A percentile compares a stretch with the other conserved stretches of the same genome.
Evolutionary conservation across 2,113 vertebrate genomes (phyloP).

Genomic region (Protobothrops flavoviridis): DNA sequence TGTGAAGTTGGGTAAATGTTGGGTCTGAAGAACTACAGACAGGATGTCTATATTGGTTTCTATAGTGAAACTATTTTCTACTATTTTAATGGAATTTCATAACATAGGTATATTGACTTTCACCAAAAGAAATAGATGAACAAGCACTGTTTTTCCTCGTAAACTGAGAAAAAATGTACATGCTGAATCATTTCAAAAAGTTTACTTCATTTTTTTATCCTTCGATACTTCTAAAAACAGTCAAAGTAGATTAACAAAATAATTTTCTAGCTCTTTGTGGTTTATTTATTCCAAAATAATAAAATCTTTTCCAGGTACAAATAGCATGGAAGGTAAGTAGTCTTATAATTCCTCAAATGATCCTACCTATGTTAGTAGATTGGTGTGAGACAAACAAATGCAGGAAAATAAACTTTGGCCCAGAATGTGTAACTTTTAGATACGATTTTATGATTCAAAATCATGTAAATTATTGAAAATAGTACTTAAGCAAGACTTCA

Average conservation of each 20-base stretch:
- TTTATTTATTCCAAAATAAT: neutral
- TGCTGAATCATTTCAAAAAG: neutral
- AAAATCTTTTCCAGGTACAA: neutral
- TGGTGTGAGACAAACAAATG: neutral
- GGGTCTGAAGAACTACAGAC: neutral
- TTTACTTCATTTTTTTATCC: neutral
- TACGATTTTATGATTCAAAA: neutral
- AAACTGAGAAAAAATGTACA: neutral
- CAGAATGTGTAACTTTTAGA: neutral
- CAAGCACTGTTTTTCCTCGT: fast-evolving
- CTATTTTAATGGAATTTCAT: conserved; percentile 11
- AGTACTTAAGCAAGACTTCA: neutral
- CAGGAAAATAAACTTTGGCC: neutral
- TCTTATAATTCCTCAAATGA: neutral
- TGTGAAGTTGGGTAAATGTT: neutral
- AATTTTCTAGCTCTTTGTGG: neutral
- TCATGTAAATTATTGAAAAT: neutral
- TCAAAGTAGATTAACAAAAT: neutral
- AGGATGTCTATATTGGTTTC: neutral
- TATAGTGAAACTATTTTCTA: conserved; percentile 33
- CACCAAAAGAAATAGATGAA: conserved; percentile 7
- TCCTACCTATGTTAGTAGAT: neutral
- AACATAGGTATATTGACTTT: neutral
- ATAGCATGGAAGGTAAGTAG: neutral
- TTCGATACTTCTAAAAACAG: neutral